These are phyloP conservation scores for Galleria mellonella DNA, from an alignment of 1,140 invertebrate species.

Conservation along the genomic window DNA sequence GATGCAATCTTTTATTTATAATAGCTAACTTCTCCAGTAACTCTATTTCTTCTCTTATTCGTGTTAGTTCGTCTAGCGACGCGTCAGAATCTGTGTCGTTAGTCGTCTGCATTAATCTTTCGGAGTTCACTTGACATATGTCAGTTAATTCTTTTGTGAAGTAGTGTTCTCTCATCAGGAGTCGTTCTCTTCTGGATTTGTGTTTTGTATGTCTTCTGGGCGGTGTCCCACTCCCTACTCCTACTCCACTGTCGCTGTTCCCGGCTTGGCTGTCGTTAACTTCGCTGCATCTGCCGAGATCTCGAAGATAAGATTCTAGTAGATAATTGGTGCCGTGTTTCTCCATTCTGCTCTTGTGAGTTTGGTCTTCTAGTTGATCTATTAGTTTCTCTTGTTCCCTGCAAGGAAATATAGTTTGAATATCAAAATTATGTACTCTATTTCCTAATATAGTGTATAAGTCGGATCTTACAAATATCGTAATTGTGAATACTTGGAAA, in stretches of 20 bases:
- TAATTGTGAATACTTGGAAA: too few species aligned
- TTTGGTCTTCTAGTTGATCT: conserved; percentile 83
- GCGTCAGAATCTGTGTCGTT: conserved; percentile 73
- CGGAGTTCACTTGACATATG: conserved; percentile 70
- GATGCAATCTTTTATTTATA: conserved; percentile 81
- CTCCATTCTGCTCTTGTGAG: conserved; percentile 80
- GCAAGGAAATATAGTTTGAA: conserved; percentile 33
- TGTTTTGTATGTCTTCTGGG: conserved; percentile 68
- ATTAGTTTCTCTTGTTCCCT: conserved; percentile 87
- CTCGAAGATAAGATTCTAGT: conserved; percentile 83
- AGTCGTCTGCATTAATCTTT: conserved; percentile 67
- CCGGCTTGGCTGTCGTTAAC: conserved; percentile 69
- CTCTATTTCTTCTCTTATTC: conserved; percentile 77
- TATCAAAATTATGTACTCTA: too few species aligned
- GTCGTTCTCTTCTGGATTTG: conserved; percentile 69
- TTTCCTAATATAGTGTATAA: too few species aligned
- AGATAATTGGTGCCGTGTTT: conserved; percentile 88
- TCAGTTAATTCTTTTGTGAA: conserved; percentile 71
- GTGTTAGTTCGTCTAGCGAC: conserved; percentile 67
- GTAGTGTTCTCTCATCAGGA: conserved; percentile 70
- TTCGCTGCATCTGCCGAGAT: conserved; percentile 63
- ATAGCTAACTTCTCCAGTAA: conserved; percentile 82
- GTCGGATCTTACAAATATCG: too few species aligned
- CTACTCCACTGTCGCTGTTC: conserved; percentile 77
- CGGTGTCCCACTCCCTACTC: conserved; percentile 66